A percentile compares a stretch with the other conserved stretches of the same genome.
Conservation (phyloP, 2,797 vertebrate genomes). For the Onychomys arenicola region DNA sequence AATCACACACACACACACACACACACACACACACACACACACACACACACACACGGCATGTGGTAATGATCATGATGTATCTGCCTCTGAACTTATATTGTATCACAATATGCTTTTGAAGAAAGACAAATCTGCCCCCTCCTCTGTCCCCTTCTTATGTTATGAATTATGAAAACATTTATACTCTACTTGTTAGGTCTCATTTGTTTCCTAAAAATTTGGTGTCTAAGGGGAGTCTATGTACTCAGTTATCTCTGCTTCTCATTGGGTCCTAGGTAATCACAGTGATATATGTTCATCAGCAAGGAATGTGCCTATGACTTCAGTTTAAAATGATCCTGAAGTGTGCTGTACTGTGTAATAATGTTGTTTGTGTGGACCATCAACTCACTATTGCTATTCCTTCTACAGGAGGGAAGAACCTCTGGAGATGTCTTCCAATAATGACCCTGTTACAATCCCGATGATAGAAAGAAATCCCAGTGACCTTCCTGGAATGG, state of each 20-base stretch:
- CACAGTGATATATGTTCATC: background rate
- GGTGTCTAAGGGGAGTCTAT: background rate
- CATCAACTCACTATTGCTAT: constrained; percentile 25
- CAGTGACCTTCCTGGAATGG: constrained; percentile 63
- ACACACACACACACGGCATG: too few species aligned
- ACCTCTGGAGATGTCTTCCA: constrained; percentile 77
- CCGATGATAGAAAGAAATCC: constrained; percentile 73
- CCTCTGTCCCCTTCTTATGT: background rate
- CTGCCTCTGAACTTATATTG: background rate
- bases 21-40: background rate
- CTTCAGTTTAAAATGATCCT: background rate
- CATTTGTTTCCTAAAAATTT: background rate
- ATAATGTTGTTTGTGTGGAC: background rate
- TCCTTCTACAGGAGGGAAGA: constrained; percentile 68
- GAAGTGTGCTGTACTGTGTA: background rate
- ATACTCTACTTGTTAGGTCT: background rate
- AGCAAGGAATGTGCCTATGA: background rate
- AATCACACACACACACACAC: background rate
- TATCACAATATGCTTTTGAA: background rate
- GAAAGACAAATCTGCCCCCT: background rate
- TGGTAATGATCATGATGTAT: too few species aligned
- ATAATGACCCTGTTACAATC: constrained; percentile 74
- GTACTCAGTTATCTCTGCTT: background rate
- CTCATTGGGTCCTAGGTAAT: background rate
- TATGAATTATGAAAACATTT: background rate